phyloP scores from a whole-genome alignment of 2,113 vertebrate species.

The Cisticola juncidis region DNA sequence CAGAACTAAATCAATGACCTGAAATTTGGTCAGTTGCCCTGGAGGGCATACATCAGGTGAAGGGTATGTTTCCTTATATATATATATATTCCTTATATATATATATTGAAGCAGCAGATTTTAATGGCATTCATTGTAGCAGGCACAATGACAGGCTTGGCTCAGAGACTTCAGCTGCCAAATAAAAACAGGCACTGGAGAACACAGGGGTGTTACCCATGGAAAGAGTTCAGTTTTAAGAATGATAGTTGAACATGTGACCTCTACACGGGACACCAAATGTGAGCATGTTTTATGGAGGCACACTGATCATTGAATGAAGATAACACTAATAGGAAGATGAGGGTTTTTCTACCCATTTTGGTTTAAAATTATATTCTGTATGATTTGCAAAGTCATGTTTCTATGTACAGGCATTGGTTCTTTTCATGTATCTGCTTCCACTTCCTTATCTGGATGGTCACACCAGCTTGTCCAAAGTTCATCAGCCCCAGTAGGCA shows the following conservation, averaged over 20 bases:
- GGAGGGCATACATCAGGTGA: constrained; percentile 37
- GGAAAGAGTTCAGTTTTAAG: background rate
- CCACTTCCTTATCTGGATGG: background rate
- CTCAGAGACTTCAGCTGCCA: background rate
- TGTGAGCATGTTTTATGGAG: background rate
- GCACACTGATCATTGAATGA: background rate
- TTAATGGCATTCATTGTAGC: constrained; percentile 19
- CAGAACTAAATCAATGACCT: constrained; percentile 68
- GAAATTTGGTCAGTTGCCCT: constrained; percentile 49
- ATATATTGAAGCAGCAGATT: constrained; percentile 7
- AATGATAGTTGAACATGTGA: background rate
- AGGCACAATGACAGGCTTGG: background rate
- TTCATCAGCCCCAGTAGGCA: background rate
- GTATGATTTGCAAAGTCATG: background rate
- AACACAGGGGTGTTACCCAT: background rate
- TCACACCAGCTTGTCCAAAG: background rate
- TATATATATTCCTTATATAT: background rate
- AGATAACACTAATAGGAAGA: background rate
- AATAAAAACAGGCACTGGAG: constrained; percentile 24
- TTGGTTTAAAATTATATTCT: background rate
- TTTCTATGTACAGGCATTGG: background rate
- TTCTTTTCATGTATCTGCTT: background rate
- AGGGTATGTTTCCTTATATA: constrained; percentile 6
- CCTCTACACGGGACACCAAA: background rate
- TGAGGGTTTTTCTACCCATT: background rate